A percentile compares a stretch with the other conserved stretches of the same genome.
Conservation (phyloP, 2,888 invertebrate genomes). For the Capitulum mitella region DNA sequence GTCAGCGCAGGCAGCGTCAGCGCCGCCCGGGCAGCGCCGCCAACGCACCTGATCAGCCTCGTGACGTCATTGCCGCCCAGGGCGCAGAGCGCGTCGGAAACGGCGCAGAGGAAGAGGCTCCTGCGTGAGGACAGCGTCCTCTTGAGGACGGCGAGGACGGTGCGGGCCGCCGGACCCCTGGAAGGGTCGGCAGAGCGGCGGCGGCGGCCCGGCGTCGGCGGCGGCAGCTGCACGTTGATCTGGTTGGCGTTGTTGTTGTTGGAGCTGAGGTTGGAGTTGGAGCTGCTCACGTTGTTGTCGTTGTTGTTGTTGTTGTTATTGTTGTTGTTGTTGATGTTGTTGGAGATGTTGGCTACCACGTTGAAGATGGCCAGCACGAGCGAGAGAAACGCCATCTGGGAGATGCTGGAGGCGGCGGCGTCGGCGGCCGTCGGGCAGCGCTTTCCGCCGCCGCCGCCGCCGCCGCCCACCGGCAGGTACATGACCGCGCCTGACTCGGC, state of each 20-base stretch:
- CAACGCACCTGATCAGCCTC: background rate
- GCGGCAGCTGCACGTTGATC: slow-evolving; percentile 30
- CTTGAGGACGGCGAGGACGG: background rate
- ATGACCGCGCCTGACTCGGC: slow-evolving; percentile 27
- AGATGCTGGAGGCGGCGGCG: slow-evolving; percentile 30
- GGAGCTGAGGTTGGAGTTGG: slow-evolving; percentile 32
- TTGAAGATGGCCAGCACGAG: slow-evolving; percentile 33
- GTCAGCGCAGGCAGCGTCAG: no score
- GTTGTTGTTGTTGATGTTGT: slow-evolving; percentile 35
- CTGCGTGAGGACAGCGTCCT: background rate
- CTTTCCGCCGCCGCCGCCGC: background rate
- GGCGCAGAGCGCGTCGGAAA: background rate
- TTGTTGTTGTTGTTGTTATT: slow-evolving; percentile 31
- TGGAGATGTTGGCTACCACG: slow-evolving; percentile 32
- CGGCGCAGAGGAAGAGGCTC: background rate
- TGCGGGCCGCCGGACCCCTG: background rate
- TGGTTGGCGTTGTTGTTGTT: slow-evolving; percentile 33
- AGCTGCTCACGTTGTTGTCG: slow-evolving; percentile 31
- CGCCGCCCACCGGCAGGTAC: slow-evolving; percentile 30
- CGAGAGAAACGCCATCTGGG: slow-evolving; percentile 34
- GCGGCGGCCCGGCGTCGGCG: slow-evolving; percentile 24
- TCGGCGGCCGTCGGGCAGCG: slow-evolving; percentile 33
- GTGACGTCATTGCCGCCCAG: background rate
- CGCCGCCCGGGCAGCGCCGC: no score
- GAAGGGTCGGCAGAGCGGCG: background rate